Conservation (phyloP, 2,113 vertebrate genomes). For the Ptilonorhynchus violaceus region DNA sequence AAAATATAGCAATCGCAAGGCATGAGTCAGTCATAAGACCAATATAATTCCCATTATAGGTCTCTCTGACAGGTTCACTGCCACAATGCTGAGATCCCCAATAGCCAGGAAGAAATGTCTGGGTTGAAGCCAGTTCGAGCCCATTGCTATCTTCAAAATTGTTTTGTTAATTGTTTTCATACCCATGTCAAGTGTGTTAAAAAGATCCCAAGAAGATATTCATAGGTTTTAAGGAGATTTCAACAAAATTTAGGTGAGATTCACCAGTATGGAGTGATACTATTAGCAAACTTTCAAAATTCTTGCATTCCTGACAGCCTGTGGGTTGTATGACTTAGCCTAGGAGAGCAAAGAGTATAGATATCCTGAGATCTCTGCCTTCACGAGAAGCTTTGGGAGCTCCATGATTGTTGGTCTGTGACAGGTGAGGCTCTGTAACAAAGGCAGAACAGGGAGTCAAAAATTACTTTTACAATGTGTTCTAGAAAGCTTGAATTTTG, state of each 20-base stretch:
- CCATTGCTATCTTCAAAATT: background rate
- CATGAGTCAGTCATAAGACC: fast-evolving
- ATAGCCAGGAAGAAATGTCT: fast-evolving
- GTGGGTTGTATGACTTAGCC: background rate
- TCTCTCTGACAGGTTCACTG: background rate
- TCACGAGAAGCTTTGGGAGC: background rate
- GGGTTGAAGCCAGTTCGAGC: background rate
- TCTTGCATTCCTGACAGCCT: background rate
- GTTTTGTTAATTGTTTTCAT: background rate
- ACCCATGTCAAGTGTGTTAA: background rate
- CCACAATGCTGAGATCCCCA: fast-evolving
- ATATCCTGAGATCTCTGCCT: background rate
- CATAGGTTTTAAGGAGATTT: background rate
- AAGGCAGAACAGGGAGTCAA: background rate
- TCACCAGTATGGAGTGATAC: background rate
- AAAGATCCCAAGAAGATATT: background rate
- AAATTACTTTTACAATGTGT: background rate
- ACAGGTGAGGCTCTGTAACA: background rate
- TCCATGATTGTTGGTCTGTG: background rate
- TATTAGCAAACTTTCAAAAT: background rate
- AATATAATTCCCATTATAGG: background rate
- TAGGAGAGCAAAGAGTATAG: background rate
- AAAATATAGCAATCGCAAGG: background rate
- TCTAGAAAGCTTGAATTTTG: background rate
- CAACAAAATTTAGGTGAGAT: background rate